These are phyloP conservation scores for Poecilus cupreus DNA, from an alignment of 2,888 invertebrate genomes.

Conservation along the genomic window DNA sequence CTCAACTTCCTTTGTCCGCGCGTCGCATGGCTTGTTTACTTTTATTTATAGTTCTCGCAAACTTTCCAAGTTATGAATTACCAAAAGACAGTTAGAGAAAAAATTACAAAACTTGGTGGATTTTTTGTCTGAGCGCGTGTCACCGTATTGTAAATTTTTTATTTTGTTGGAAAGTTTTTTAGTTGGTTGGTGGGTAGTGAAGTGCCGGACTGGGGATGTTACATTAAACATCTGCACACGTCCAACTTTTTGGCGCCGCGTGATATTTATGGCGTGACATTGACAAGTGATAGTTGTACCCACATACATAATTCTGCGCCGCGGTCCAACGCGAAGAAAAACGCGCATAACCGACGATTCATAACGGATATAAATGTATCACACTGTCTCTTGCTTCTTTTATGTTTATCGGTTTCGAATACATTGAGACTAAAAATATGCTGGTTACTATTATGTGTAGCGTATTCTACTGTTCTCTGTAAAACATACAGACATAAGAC, in stretches of 20 bases:
- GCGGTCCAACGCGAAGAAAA: background rate
- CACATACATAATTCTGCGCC: constrained; percentile 37
- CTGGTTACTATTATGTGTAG: no score
- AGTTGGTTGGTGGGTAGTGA: background rate
- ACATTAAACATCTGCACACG: constrained; percentile 55
- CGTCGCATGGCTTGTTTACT: no score
- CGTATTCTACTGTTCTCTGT: no score
- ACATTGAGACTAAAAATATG: no score
- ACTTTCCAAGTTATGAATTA: constrained; percentile 24
- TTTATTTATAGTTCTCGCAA: constrained; percentile 23
- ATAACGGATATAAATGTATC: constrained; percentile 6
- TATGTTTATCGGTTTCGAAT: background rate
- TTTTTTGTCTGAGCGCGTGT: constrained; percentile 20
- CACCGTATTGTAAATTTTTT: constrained; percentile 45
- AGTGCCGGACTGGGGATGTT: constrained; percentile 24
- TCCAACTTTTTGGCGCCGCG: constrained; percentile 50
- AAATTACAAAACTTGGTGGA: constrained; percentile 28
- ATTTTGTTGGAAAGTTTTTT: constrained; percentile 46
- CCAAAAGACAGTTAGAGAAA: constrained; percentile 1
- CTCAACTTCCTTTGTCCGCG: background rate
- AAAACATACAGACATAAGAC: no score
- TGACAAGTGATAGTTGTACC: constrained; percentile 49
- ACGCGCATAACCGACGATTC: constrained; percentile 29
- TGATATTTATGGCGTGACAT: constrained; percentile 47
- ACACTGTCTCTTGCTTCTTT: background rate